Conservation (phyloP, 1,140 invertebrate genomes). For the Trialeurodes vaporariorum region DNA sequence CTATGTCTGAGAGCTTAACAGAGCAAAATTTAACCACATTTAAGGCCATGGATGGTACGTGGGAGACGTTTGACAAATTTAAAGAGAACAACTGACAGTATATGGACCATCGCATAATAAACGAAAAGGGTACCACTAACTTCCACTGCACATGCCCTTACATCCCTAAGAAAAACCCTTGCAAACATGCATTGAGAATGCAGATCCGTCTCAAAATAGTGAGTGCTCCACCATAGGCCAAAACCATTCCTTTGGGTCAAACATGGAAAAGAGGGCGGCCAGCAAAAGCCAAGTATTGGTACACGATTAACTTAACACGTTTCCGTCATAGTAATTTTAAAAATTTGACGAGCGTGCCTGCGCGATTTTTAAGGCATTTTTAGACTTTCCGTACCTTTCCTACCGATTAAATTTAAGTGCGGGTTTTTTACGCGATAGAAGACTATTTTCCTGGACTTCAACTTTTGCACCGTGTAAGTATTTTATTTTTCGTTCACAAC, state of each 20-base stretch:
- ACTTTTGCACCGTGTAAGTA: background rate
- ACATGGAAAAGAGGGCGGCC: background rate
- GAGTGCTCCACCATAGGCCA: background rate
- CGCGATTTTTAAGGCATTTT: background rate
- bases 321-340: background rate
- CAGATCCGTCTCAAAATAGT: background rate
- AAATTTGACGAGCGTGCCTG: background rate
- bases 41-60: background rate
- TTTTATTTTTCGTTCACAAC: background rate
- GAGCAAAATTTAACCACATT: background rate
- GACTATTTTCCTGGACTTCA: background rate
- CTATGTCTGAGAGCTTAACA: background rate
- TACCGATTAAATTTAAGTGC: no score
- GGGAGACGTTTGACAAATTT: background rate
- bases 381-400: background rate
- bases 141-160: background rate
- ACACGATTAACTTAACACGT: background rate
- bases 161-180: background rate
- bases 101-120: background rate
- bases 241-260: background rate
- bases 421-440: background rate
- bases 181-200: background rate
- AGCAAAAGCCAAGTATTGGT: background rate
- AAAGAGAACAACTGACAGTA: background rate
- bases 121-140: background rate